Evolutionary conservation across 2,888 invertebrate species (phyloP), one percentile per base, ranked within the genome.

Genomic region (Gryllus longicercus): DNA sequence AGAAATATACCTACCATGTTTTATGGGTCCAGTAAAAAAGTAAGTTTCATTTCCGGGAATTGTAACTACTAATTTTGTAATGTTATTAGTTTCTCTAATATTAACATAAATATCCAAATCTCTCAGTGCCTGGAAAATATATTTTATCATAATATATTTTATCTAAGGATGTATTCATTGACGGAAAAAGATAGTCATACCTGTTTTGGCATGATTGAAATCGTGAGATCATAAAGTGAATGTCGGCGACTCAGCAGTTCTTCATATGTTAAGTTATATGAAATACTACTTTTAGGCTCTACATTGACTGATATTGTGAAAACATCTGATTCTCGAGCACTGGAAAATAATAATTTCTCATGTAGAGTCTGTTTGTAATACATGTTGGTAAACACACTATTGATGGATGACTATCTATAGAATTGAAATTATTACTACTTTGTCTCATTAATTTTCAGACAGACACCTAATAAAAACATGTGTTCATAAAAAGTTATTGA

Each of bases 41-140:
- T 63, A 63, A 18, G 63, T 63, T 16, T 63, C 63, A 79, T n/a
- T 49, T 23, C 51, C 75, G 18, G 63, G 23, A 51, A 49, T 76
- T 50, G 74, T 76, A 16, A 79, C 78, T 18, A 49, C 76, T n/a
- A 82, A 23, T 25, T 51, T 50, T 74, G 89, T 90, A 50, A 94
- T 88, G 83, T 91, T 90, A 82, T 90, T 88, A 1, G 89, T 87
- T 86, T 94, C 94, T 81, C 89, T 88, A 81, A 94, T 91, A 81
- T 89, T 88, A 2, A 93, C 92, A 25, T 90, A 89, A 77, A 93
- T 91, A 50, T 89, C 88, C 78, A 93, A 87, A 83, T 92, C 89
- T 79, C 91, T 90, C n/a, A 94, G 92, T 8, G 91, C 85, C 85
- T 88, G 85, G 51, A 82, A 82, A 78, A 50, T 79, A 63, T 63